Evolutionary conservation across 1,140 invertebrate genomes (phyloP), one percentile per base, ranked within the genome.

Genomic region (Cataglyphis hispanica): DNA sequence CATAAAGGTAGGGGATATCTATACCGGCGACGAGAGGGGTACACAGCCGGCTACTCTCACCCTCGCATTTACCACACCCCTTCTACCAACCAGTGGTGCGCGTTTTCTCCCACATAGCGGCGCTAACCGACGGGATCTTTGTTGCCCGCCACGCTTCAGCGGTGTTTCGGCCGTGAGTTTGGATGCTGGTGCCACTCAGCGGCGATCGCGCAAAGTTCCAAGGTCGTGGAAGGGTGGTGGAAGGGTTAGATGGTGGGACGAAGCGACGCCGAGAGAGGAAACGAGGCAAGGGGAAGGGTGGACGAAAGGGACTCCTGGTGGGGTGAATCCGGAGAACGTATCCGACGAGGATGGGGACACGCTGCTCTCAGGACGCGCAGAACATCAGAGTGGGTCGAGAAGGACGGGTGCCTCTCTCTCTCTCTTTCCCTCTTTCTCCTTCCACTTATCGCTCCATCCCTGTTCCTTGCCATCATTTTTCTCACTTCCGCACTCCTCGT

Each of bases 331-430:
- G 58, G 88, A 88, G 88, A 91, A 87, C 88, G 88, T 76, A 88
- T 70, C 37, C 84, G 86, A 80, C 86, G 89, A 90, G 90, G 88
- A 88, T 89, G 89, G 88, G 86, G 89, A 87, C 86, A 92, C 75
- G 87, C 80, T 87, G 80, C 78, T 89, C 87, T 87, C 87, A 86
- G 90, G 87, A 89, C 92, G 87, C 86, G 90, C 92, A 93, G 92
- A 93, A 88, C 91, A 89, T 92, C 92, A 88, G 88, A 92, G 93
- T 91, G 89, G 89, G 86, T 91, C 92, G 92, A 87, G 84, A 91
- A 89, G 91, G 89, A 92, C 91, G 91, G 92, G 84, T 89, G 90
- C 66, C 84, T 81, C 67, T 80, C 46, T 58, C 60, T 63, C 34
- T 72, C 43, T 64, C 56, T 6, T 40, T 60, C 27, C 16, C 50